Base-by-base conservation (phyloP, 2,797 vertebrate species). In the Calcarius lapponicus region DNA sequence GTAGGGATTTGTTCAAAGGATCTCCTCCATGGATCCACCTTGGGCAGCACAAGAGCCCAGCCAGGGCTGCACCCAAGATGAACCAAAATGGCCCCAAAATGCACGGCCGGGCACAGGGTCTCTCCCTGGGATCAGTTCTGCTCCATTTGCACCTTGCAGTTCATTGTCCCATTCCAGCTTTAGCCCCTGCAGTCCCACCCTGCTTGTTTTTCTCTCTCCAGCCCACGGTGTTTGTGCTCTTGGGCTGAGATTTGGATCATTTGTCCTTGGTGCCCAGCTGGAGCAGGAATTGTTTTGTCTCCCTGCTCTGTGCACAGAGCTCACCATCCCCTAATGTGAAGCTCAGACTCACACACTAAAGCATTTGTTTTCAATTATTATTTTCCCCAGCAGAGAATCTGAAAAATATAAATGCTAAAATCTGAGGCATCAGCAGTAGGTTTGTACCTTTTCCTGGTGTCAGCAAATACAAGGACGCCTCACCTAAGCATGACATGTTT, bases 301-400 rank as follows among this genome's bases (percentile, higher is more conserved):
- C 29, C 29, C 51, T 31, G 29, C 34, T 58, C 57, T 34, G 24
- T 13, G 17, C 51, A 13, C 11, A 60, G 25, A 60, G 57, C 57
- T 60, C 34, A 19, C 2, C 57, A 38, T 60, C 2, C 34, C 57
- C 1, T 7, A 0, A 38, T 38, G 1, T 9, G 12, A 28, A 26
- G 4, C 34, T 0, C 25, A 60, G 34, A 13, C 6, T 8, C 2
- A 13, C 36, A 10, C 25, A 38, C 25, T 60, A 28, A 38, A 60
- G 17, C 36, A 36, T 36, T 36, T 36, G 36, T 36, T 36, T 36
- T 36, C 36, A 36, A 36, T 36, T 36, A 36, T 36, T 36, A 36
- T 36, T 36, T 36, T 36, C 36, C 36, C 36, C 36, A 38, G 36
- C 58, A 60, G 17, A 60, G 36, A 38, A 38, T 10, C 3, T 13